Conservation (phyloP, 2,888 invertebrate genomes). For the Chloromyia formosa region DNA sequence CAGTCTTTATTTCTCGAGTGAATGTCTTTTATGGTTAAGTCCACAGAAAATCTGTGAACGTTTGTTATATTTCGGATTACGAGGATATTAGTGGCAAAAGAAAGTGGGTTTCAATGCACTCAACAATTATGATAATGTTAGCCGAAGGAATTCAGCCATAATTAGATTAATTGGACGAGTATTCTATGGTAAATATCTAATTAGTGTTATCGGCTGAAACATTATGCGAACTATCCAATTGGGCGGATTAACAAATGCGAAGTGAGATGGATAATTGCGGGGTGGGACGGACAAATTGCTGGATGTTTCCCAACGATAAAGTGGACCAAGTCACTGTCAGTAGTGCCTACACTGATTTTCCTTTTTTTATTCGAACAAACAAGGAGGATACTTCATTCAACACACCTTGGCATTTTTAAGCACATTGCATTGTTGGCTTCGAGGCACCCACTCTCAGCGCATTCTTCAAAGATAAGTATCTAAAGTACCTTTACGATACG, state of each 20-base stretch:
- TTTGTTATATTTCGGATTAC: neutral
- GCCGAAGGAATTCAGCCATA: neutral
- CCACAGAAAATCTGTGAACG: neutral
- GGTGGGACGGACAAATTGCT: neutral
- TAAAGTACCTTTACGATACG: neutral
- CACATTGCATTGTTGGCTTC: no score
- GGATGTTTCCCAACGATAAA: neutral
- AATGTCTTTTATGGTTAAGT: constrained; percentile 10
- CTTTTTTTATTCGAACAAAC: neutral
- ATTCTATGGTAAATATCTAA: neutral
- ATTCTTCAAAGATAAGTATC: neutral
- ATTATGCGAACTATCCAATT: neutral
- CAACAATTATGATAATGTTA: neutral
- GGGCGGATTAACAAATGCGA: neutral
- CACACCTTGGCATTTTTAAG: no score
- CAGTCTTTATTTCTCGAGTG: neutral
- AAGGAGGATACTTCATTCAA: no score
- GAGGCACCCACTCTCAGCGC: no score
- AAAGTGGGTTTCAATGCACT: constrained; percentile 1
- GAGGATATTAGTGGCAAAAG: neutral
- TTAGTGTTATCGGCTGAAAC: neutral
- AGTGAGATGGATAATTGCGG: neutral
- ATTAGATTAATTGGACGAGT: neutral
- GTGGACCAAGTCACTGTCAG: no score
- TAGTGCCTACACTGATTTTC: neutral